Evolutionary conservation across 2,888 invertebrate genomes (phyloP), one percentile per base, ranked within the genome.

Genomic region (Temnothorax rugatulus): DNA sequence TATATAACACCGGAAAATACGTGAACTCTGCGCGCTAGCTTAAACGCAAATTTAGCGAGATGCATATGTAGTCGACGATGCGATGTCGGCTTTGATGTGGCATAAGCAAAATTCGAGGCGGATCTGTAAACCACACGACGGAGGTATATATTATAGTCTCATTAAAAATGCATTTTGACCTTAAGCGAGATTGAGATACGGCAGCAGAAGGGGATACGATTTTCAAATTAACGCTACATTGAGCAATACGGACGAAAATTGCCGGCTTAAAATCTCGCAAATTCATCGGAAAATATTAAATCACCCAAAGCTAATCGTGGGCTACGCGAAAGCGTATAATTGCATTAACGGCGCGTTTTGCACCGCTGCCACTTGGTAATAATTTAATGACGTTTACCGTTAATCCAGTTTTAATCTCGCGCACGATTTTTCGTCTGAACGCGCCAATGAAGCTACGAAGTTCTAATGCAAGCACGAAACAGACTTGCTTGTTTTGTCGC

Each of bases 71-170:
- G 52, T 9, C 7, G 50, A 47, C 34, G 9, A 44, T 11, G 38
- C 61, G 41, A 50, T 18, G 54, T 21, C n/a, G 15, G 75, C 79
- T 79, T 79, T 79, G 79, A 79, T 79, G 79, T 79, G 71, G 71
- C 57, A 1, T 63, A 54, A 71, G 47, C 59, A 47, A 71, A 79
- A 71, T 79, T 71, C 79, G 68, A 77, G n/a, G 11, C 5, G 18
- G 0, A 8, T 71, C n/a, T 7, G 64, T 59, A 59, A 34, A 71
- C 41, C 18, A 57, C 29, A 11, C 57, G 34, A 68, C 21, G 18
- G 21, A 69, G 41, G 11, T 54, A 44, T 15, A n/a, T n/a, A 18
- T 54, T 29, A 18, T 47, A 79, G 5, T 21, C 34, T 71, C 11
- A 15, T 47, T 21, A 50, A 57, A 54, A 79, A 79, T 57, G n/a